phyloP scores from a whole-genome alignment of 2,888 invertebrate genomes.

The Cephus pulcher region DNA sequence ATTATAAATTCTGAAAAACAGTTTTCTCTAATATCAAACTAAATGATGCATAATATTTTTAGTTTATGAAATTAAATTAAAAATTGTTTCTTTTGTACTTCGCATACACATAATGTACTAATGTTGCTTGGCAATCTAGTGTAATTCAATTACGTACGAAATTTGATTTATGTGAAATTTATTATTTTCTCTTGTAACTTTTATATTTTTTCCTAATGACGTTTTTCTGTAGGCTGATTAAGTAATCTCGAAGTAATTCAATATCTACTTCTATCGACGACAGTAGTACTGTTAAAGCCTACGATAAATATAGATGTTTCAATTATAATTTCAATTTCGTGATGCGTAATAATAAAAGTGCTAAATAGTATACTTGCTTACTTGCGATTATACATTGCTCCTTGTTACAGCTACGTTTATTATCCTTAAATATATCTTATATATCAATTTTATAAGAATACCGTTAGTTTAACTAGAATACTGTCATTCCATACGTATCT shows the following conservation, averaged over 20 bases:
- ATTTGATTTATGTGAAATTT: not conserved
- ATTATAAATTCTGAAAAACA: not conserved
- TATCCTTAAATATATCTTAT: not conserved
- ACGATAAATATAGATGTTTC: not conserved
- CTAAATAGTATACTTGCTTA: not conserved
- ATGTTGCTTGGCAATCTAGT: not conserved
- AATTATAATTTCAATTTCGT: not conserved
- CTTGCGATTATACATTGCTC: not conserved
- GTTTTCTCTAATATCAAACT: not conserved
- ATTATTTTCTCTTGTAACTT: not conserved
- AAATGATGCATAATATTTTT: not conserved
- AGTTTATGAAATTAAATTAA: not conserved
- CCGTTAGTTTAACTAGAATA: slow-evolving; percentile 60
- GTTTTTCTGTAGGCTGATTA: not conserved
- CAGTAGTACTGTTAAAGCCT: not conserved
- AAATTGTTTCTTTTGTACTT: not conserved
- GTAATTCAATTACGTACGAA: not conserved
- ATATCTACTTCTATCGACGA: not conserved
- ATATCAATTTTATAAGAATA: slow-evolving; percentile 50
- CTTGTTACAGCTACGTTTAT: not conserved
- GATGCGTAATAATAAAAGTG: not conserved
- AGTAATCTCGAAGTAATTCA: not conserved
- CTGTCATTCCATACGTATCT: slow-evolving; percentile 58
- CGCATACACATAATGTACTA: not conserved
- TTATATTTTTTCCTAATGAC: not conserved